Evolutionary conservation across 1,140 invertebrate species (phyloP), one percentile per base, ranked within the genome.

Genomic region (Manduca sexta): DNA sequence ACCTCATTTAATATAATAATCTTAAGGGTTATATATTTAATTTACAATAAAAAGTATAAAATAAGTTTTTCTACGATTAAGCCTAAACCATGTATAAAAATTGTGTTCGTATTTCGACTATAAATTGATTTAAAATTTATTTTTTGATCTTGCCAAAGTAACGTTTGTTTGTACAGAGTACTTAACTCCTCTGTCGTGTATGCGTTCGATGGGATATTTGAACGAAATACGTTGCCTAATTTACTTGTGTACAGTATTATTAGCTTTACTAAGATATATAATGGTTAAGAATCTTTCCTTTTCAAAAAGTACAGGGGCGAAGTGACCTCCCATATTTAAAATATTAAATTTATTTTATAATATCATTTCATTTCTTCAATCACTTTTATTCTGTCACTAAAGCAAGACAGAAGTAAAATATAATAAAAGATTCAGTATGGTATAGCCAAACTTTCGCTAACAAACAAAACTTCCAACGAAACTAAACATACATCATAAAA

Each of bases 221-320:
- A 65, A 52, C 52, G 50, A 61, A 54, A 60, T 52, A 58, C 67
- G 60, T 69, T 58, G 69, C 74, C 69, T 74, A 60, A 74, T 45
- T 69, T 56, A 76, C 64, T 72, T 74, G 74, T 84, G 81, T 84
- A 84, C 81, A 84, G 81, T 84, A 84, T 84, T 83, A 84, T 65
- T 84, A 84, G 81, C 75, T 74, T 83, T 80, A 81, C 74, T 84
- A 77, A 80, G 64, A 72, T 69, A 60, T 65, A 56, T 69, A 69
- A 64, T 64, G 45, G 44, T 45, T 74, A 74, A 58, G 54, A 38
- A 15, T 47, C 40, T 55, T 58, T 59, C 41, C 14, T 39, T 47
- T 66, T 60, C 35, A 60, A 68, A 61, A 66, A 60, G 54, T 65
- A 60, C 48, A 55, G 35, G 13, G 26, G 14, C 1, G 2, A 13